Evolutionary conservation across 2,888 invertebrate species (phyloP), one percentile per base, ranked within the genome.

Genomic region (Lampropteryx suffumata): DNA sequence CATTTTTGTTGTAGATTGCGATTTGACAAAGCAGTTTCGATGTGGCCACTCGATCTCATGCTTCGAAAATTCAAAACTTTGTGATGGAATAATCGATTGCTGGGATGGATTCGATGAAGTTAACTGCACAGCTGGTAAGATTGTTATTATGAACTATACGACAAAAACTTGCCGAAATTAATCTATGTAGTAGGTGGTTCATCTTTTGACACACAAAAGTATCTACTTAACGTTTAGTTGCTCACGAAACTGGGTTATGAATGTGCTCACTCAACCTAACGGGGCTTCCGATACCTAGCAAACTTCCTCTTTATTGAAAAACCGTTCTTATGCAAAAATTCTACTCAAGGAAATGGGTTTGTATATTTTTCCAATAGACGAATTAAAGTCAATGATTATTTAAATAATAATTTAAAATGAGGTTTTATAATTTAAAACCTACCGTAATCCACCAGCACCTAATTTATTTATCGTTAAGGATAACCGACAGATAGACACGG

Each of bases 41-140:
- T 95, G 95, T 71, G 94, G 94, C 36, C 93, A 94, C 65, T 90
- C 91, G 39, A 94, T 94, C 60, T 95, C 95, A 37, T 95, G 95
- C 79, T 90, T 95, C 51, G 83, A 93, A n/a, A 90, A 92, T 56
- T 82, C 84, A n/a, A 93, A 92, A 73, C 89, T 91, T 64, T 95
- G 95, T 76, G 93, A 95, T 71, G 93, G 94, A 28, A 83, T 92
- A 53, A 92, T 95, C 52, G 95, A 95, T 74, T 95, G 95, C 72
- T 95, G 95, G 95, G 95, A 95, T 76, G 94, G 93, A 47, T 91
- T 91, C 29, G 95, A 95, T 71, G 95, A 95, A 91, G 82, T 92
- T 26, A 92, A 94, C 76, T 95, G 95, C 75, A 93, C 93, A 39
- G 80, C 87, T 73, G 92, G 94, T 94, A 82, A 78, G 82, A 57